Percentiles rank a stretch among this genome's conserved stretches.
phyloP scores from a whole-genome alignment of 2,797 vertebrate genomes.

The Sebastes variabilis region DNA sequence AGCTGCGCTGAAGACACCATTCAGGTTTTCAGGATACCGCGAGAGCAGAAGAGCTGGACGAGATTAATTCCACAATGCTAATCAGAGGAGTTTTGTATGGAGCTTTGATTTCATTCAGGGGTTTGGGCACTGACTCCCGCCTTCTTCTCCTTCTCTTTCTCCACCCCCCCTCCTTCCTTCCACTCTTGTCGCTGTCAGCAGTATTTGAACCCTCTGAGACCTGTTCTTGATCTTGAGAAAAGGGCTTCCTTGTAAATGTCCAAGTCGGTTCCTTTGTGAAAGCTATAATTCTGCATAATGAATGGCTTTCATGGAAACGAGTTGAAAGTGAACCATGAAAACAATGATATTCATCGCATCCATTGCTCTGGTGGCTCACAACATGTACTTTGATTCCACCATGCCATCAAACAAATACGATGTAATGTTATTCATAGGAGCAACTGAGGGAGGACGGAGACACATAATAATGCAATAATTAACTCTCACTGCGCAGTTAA shows the following conservation, averaged over 20 bases:
- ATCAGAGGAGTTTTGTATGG: slow-evolving; percentile 74
- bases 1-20: slow-evolving; percentile 44
- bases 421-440: slow-evolving; percentile 52
- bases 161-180: slow-evolving; percentile 25
- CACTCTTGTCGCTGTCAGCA: slow-evolving; percentile 64
- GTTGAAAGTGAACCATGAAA: slow-evolving; percentile 56
- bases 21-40: slow-evolving; percentile 60
- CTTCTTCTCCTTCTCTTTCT: slow-evolving; percentile 52
- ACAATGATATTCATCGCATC: slow-evolving; percentile 60
- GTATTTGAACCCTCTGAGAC: slow-evolving; percentile 70
- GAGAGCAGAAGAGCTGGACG: slow-evolving; percentile 54
- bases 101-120: slow-evolving; percentile 77
- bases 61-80: slow-evolving; percentile 75
- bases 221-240: slow-evolving; percentile 71
- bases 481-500: slow-evolving; percentile 14
- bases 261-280: slow-evolving; percentile 61
- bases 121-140: slow-evolving; percentile 51
- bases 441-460: slow-evolving; percentile 3
- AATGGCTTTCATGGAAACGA: slow-evolving; percentile 54
- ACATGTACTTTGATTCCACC: slow-evolving; percentile 44
- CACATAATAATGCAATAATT: slow-evolving; percentile 39
- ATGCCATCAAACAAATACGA: slow-evolving; percentile 45
- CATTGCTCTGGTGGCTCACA: slow-evolving; percentile 21
- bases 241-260: slow-evolving; percentile 65
- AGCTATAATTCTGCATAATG: slow-evolving; percentile 66